A percentile compares a stretch with the other conserved stretches of the same genome.
Evolutionary conservation across 2,888 invertebrate species (phyloP).

Genomic region (Bellardia bayeri): DNA sequence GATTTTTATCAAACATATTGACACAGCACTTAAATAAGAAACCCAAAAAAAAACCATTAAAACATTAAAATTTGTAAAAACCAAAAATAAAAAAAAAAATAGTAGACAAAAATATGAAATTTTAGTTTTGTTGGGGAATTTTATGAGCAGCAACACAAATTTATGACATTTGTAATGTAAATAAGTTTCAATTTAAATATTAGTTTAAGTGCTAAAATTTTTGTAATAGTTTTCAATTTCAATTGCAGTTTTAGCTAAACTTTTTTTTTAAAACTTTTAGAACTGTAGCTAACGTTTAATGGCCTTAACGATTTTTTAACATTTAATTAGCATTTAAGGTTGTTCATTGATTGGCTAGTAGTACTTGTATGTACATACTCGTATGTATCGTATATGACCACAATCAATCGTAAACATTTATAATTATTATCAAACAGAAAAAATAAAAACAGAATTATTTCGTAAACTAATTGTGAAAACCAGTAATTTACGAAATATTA

Average conservation of each 20-base stretch:
- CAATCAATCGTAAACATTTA: not conserved
- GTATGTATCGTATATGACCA: no score
- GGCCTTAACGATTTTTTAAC: not conserved
- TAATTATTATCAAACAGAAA: not conserved
- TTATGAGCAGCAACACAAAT: not conserved
- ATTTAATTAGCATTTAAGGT: not conserved
- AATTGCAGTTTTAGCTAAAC: no score
- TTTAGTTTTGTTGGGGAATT: no score
- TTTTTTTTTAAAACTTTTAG: no score
- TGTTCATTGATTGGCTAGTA: not conserved
- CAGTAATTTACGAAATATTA: not conserved
- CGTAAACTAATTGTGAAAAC: not conserved
- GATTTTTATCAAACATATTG: conserved; percentile 40
- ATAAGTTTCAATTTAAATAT: no score
- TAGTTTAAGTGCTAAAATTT: no score
- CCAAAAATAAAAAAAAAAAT: not conserved
- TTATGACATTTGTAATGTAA: conserved; percentile 26
- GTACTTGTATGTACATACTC: no score
- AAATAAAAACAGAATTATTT: not conserved
- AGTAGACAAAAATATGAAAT: no score
- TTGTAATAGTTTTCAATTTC: no score
- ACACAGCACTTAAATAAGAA: conserved; percentile 53
- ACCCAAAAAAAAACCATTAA: not conserved
- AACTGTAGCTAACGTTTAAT: not conserved
- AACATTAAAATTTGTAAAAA: not conserved